A percentile compares a stretch with the other conserved stretches of the same genome.
These are phyloP conservation scores for Nannobrachium achirus DNA, from an alignment of 2,113 vertebrate genomes.

Conservation along the genomic window DNA sequence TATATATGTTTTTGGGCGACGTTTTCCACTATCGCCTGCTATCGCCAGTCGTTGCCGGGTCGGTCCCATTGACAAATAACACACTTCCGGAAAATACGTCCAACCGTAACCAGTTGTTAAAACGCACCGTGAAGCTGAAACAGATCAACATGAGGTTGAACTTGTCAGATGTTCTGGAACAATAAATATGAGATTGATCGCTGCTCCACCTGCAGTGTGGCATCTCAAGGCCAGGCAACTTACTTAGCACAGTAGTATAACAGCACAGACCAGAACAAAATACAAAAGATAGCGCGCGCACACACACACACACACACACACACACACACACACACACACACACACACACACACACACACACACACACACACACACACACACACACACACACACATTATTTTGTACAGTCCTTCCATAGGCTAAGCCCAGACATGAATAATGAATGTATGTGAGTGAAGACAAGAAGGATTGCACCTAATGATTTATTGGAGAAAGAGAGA, in stretches of 20 bases:
- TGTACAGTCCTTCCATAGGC: not conserved
- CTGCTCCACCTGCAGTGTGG: not conserved
- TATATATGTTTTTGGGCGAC: no score
- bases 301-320: conserved; percentile 13
- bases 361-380: not conserved
- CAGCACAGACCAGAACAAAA: no score
- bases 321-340: not conserved
- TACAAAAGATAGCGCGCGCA: not conserved
- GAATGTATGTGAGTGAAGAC: conserved; percentile 24
- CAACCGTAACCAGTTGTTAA: no score
- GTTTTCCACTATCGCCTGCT: no score
- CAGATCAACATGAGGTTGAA: no score
- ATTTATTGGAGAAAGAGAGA: conserved; percentile 14
- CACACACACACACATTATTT: not conserved
- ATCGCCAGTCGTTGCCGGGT: no score
- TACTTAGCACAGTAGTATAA: no score
- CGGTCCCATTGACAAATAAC: no score
- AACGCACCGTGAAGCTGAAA: no score
- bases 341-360: conserved; percentile 11
- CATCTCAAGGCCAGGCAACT: not conserved
- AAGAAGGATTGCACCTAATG: not conserved
- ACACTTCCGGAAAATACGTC: no score
- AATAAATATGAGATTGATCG: not conserved
- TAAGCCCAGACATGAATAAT: conserved; percentile 26
- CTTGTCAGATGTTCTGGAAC: no score